These are phyloP conservation scores for Cantharis rufa DNA, from an alignment of 2,888 invertebrate genomes.

Conservation along the genomic window DNA sequence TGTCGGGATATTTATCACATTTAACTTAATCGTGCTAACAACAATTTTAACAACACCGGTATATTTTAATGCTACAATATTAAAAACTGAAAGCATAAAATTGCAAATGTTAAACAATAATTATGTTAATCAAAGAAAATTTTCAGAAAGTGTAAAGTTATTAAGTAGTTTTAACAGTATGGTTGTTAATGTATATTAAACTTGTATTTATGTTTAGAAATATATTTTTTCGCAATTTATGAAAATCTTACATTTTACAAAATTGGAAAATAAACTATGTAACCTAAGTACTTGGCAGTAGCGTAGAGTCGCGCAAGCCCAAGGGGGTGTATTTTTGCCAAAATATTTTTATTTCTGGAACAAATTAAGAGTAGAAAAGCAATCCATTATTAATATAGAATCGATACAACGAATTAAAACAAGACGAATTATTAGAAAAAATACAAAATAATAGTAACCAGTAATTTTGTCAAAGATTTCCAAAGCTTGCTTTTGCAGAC, in stretches of 20 bases:
- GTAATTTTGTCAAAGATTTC: too few species aligned
- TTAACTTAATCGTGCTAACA: background rate
- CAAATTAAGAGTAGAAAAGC: too few species aligned
- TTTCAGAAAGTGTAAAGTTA: background rate
- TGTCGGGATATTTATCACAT: background rate
- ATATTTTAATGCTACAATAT: background rate
- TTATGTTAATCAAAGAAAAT: background rate
- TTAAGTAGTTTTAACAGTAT: background rate
- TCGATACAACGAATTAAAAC: too few species aligned
- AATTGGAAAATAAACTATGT: background rate
- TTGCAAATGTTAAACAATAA: background rate
- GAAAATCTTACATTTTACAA: background rate
- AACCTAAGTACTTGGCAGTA: too few species aligned
- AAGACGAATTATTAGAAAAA: too few species aligned
- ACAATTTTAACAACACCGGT: background rate
- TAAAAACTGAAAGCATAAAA: background rate
- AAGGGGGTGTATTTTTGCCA: too few species aligned
- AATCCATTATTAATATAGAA: too few species aligned
- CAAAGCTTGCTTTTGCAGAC: too few species aligned
- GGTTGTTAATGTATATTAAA: background rate
- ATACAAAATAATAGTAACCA: too few species aligned
- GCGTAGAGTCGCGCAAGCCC: too few species aligned
- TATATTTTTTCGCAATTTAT: background rate
- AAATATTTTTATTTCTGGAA: too few species aligned
- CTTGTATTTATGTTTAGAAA: background rate